Conservation (phyloP, 2,888 invertebrate species). For the Agrotis exclamationis region DNA sequence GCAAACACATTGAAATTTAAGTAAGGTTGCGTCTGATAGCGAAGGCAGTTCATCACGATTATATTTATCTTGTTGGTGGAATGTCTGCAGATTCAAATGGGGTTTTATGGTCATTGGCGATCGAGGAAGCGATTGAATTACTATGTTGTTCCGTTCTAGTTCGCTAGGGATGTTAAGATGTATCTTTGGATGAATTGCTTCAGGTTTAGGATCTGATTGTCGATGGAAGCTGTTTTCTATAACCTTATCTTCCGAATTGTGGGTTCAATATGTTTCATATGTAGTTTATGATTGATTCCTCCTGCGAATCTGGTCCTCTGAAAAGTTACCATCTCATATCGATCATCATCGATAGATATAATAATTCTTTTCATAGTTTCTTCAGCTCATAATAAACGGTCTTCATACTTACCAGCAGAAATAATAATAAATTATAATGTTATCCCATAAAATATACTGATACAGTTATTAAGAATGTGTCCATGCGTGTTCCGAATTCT, state of each 20-base stretch:
- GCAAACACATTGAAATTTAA: constrained; percentile 7
- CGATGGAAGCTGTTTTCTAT: not conserved
- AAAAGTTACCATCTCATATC: no score
- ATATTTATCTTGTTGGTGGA: constrained; percentile 45
- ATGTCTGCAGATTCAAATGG: constrained; percentile 36
- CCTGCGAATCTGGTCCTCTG: not conserved
- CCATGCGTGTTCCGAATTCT: constrained; percentile 28
- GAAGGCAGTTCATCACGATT: constrained; percentile 50
- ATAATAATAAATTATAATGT: constrained; percentile 5
- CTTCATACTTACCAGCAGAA: not conserved
- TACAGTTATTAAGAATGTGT: constrained; percentile 13
- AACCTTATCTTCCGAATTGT: not conserved
- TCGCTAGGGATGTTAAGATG: no score
- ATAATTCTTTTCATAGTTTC: not conserved
- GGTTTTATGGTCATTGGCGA: constrained; percentile 32
- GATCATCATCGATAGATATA: no score
- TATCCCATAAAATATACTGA: constrained; percentile 16
- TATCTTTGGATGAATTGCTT: not conserved
- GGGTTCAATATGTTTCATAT: not conserved
- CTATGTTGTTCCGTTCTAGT: not conserved
- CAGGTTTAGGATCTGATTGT: not conserved
- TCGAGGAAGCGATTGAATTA: constrained; percentile 31
- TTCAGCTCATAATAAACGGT: not conserved
- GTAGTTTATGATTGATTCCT: not conserved
- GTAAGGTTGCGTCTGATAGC: constrained; percentile 36